A percentile compares a stretch with the other conserved stretches of the same genome.
These are phyloP conservation scores for Falcaria lacertinaria DNA, from an alignment of 2,888 invertebrate genomes.

Conservation along the genomic window DNA sequence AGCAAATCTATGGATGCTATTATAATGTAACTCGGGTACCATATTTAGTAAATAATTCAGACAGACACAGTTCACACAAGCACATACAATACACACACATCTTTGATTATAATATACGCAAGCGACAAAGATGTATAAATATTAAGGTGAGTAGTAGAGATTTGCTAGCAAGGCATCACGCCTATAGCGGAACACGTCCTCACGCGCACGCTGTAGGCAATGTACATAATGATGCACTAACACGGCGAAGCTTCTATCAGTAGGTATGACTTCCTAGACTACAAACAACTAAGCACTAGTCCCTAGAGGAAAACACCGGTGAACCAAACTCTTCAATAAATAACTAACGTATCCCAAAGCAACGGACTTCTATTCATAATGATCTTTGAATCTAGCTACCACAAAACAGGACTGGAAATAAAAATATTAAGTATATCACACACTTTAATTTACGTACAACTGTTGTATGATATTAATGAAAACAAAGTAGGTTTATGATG, in stretches of 20 bases:
- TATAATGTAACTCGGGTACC: slow-evolving; percentile 26
- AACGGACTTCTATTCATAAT: slow-evolving; percentile 43
- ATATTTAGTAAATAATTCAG: slow-evolving; percentile 23
- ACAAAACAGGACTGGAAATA: slow-evolving; percentile 58
- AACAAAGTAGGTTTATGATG: slow-evolving; percentile 37
- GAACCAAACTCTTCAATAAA: slow-evolving; percentile 70
- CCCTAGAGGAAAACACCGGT: slow-evolving; percentile 57
- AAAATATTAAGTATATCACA: slow-evolving; percentile 68
- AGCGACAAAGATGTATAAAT: slow-evolving; percentile 1
- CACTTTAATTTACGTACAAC: slow-evolving; percentile 66
- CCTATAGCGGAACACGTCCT: slow-evolving; percentile 5
- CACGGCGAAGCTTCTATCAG: slow-evolving; percentile 60
- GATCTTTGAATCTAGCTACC: slow-evolving; percentile 66
- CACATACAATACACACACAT: slow-evolving; percentile 18
- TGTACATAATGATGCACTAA: slow-evolving; percentile 51
- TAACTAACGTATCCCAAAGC: slow-evolving; percentile 59
- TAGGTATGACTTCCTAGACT: slow-evolving; percentile 55
- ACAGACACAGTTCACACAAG: slow-evolving; percentile 8
- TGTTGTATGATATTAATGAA: slow-evolving; percentile 41
- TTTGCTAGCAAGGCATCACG: slow-evolving; percentile 1
- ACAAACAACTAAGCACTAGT: slow-evolving; percentile 51
- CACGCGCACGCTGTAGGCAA: slow-evolving; percentile 19
- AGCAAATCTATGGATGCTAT: slow-evolving; percentile 46
- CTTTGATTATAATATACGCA: slow-evolving; percentile 1
- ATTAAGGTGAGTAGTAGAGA: slow-evolving; percentile 4